phyloP scores from a whole-genome alignment of 2,888 invertebrate species.

The Tenthredo livida region DNA sequence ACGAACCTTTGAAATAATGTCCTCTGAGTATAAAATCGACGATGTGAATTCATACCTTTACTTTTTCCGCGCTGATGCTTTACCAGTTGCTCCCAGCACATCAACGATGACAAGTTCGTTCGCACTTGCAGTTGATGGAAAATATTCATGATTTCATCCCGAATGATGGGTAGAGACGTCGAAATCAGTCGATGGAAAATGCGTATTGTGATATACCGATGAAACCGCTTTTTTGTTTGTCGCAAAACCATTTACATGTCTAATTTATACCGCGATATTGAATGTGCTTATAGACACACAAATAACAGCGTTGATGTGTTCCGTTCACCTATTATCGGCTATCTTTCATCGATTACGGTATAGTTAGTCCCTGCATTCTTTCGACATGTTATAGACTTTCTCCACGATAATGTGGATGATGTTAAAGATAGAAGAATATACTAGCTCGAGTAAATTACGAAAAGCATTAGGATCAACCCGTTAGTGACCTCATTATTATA shows the following conservation, averaged over 20 bases:
- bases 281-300: neutral
- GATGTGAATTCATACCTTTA: conserved; percentile 1
- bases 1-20: neutral
- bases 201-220: neutral
- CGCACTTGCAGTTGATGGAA: neutral
- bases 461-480: conserved; percentile 34
- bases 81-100: neutral
- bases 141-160: neutral
- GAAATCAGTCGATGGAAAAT: conserved; percentile 6
- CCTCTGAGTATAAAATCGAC: neutral
- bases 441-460: conserved; percentile 12
- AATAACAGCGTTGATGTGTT: neutral
- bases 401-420: neutral
- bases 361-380: neutral
- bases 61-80: neutral
- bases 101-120: conserved; percentile 5
- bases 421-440: neutral
- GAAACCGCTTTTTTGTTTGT: neutral
- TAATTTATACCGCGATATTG: neutral
- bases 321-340: neutral
- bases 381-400: neutral
- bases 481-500: conserved; percentile 42
- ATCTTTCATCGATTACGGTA: neutral
- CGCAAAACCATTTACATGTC: neutral
- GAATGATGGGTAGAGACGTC: neutral